Conservation (phyloP, 2,888 invertebrate genomes). For the Shargacucullia verbasci region DNA sequence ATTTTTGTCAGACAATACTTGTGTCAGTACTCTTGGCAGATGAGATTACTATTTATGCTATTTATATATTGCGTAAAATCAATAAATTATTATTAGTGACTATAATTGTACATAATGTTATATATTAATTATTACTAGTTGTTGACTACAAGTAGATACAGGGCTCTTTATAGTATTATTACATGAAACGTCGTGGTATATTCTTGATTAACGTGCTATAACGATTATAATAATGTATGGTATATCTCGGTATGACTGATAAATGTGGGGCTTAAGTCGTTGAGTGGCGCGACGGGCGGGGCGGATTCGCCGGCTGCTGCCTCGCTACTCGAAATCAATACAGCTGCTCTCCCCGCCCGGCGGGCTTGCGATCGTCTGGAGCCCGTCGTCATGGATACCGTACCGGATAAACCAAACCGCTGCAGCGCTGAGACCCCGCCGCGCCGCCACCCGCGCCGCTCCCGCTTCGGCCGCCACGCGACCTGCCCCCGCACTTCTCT, state of each 20-base stretch:
- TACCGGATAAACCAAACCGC: slow-evolving; percentile 69
- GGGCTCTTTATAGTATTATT: too few relatives aligned
- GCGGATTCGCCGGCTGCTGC: slow-evolving; percentile 77
- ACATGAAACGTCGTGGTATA: slow-evolving; percentile 3
- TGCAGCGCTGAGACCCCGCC: slow-evolving; percentile 40
- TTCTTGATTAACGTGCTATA: slow-evolving; percentile 1
- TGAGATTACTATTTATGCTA: slow-evolving; percentile 2
- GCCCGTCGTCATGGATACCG: slow-evolving; percentile 84
- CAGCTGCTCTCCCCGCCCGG: slow-evolving; percentile 88
- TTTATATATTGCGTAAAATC: slow-evolving; percentile 28
- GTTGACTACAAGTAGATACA: background rate
- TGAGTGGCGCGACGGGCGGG: slow-evolving; percentile 67
- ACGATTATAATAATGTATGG: slow-evolving; percentile 7
- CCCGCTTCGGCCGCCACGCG: slow-evolving; percentile 38
- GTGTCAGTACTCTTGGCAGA: slow-evolving; percentile 3
- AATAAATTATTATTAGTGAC: slow-evolving; percentile 24
- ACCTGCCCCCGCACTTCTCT: slow-evolving; percentile 35
- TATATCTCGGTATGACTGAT: slow-evolving; percentile 26
- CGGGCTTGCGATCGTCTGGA: slow-evolving; percentile 75
- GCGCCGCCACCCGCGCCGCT: slow-evolving; percentile 30
- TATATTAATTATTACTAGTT: slow-evolving; percentile 24
- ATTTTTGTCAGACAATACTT: too few relatives aligned
- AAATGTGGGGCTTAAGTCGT: slow-evolving; percentile 56
- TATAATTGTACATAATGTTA: slow-evolving; percentile 5
- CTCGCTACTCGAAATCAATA: slow-evolving; percentile 87